Evolutionary conservation across 2,113 vertebrate genomes (phyloP).

Genomic region (Leptosomus discolor): DNA sequence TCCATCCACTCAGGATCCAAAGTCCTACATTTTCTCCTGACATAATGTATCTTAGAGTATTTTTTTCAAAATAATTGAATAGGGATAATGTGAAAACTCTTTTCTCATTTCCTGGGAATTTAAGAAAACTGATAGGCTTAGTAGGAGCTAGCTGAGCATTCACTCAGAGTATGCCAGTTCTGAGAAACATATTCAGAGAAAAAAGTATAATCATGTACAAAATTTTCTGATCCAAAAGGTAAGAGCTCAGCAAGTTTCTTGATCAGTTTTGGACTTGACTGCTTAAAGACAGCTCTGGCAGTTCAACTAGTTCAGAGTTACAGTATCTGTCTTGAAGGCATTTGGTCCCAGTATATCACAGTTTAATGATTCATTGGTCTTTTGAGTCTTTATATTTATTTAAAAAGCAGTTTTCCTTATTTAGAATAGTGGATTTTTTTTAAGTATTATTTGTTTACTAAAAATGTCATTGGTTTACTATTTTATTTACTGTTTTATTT

Average conservation of each 20-base stretch:
- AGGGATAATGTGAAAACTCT: background rate
- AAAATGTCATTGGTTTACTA: background rate
- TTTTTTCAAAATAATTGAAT: background rate
- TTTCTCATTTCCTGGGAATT: background rate
- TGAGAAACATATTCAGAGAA: background rate
- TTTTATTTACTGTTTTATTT: background rate
- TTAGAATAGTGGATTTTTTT: background rate
- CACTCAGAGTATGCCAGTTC: background rate
- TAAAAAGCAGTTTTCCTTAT: background rate
- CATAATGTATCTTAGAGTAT: background rate
- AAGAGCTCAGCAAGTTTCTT: background rate
- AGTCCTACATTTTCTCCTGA: background rate
- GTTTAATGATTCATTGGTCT: background rate
- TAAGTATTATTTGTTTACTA: background rate
- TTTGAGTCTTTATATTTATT: background rate
- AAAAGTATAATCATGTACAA: background rate
- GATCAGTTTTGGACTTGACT: background rate
- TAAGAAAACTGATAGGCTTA: background rate
- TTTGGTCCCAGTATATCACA: background rate
- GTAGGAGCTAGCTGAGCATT: background rate
- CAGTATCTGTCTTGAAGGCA: background rate
- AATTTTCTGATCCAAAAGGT: background rate
- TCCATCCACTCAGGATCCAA: background rate
- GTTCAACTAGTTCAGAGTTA: background rate
- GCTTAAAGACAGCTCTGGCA: background rate